Base-by-base conservation (phyloP, 2,888 invertebrate genomes). In the Sthenelais limicola region DNA sequence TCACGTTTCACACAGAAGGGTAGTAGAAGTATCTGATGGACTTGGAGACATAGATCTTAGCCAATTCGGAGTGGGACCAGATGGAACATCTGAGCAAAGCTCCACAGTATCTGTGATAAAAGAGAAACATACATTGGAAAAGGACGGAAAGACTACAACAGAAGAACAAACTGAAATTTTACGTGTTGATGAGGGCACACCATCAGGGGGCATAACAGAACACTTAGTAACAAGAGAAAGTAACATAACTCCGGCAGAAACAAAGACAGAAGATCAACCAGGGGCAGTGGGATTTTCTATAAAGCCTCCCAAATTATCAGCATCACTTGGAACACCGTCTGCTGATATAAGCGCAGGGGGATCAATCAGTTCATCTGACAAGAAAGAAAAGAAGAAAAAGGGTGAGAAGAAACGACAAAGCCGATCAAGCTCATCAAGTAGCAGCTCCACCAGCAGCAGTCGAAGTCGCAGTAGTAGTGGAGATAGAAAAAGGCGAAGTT, bases 21-120 rank as follows among this genome's bases (percentile, higher is more conserved):
- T 62, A 7, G 62, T 62, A 2, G 62, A 62, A 28, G 38, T 62
- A 9, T 38, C 62, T 26, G 56, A 35, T 18, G 56, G 32, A 32
- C 24, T 43, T 21, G 62, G 21, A 7, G 62, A 62, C 24, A 21
- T 62, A 24, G 62, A 62, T 24, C 24, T 62, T 21, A 35, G 21
- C 38, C 38, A 35, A 15, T 62, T 62, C 26, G 62, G 62, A 9
- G 62, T 62, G 1, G 62, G 62, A 18, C 62, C 62, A 3, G 62
- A 62, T 38, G 62, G 62, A 2, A 38, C 38, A 15, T 35, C 62
- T 26, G 38, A 35, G 38, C 62, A 62, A 43, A 62, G 62, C 62
- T 62, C 62, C n/a, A 62, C 62, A 62, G 62, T 62, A 38, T 38
- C 62, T 62, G 62, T 62, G 62, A 62, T 62, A 62, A 38, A 62